Evolutionary conservation across 1,140 invertebrate species (phyloP), one percentile per base, ranked within the genome.

Genomic region (Drosophila jambulina): DNA sequence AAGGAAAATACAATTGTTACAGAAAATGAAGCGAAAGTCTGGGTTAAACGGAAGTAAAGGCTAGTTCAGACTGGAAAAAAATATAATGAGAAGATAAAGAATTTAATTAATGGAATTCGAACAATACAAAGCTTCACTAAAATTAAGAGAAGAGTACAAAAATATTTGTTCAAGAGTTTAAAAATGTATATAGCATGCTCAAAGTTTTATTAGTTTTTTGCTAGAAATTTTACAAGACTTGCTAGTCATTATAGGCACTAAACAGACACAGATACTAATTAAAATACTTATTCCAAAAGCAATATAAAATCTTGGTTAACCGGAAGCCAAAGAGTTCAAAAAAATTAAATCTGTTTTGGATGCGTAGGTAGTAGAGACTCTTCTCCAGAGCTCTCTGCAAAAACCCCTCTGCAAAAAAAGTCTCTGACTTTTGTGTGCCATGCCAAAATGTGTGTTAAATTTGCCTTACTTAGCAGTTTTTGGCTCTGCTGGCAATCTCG

Each of bases 391-490:
- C 9, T 34, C n/a, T 34, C 5, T 25, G 21, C 45, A 48, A 48
- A 48, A 78, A 63, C 62, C 43, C 68, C 25, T 46, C 25, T 64
- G 32, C 58, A 48, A 60, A 62, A 62, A 53, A 36, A 62, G 4
- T 36, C 29, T 51, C 40, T 34, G 5, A 1, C n/a, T 13, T n/a
- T 46, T 60, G 34, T 70, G 68, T 64, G 43, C 58, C 60, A 54
- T 68, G 34, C 58, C 64, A 69, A 75, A 80, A 67, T 82, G 58
- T 87, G 60, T 82, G 79, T 82, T 75, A 68, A 75, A 75, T 82
- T 86, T 62, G 51, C 32, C 54, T 77, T 76, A 64, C 27, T 86
- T 86, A 82, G 80, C 83, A 80, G 67, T 57, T 74, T 56, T 62
- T 68, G 40, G 75, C 60, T 63, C 74, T 56, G 29, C 70, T 86